Evolutionary conservation across 2,113 vertebrate genomes (phyloP).

Genomic region (Thalassoma bifasciatum): DNA sequence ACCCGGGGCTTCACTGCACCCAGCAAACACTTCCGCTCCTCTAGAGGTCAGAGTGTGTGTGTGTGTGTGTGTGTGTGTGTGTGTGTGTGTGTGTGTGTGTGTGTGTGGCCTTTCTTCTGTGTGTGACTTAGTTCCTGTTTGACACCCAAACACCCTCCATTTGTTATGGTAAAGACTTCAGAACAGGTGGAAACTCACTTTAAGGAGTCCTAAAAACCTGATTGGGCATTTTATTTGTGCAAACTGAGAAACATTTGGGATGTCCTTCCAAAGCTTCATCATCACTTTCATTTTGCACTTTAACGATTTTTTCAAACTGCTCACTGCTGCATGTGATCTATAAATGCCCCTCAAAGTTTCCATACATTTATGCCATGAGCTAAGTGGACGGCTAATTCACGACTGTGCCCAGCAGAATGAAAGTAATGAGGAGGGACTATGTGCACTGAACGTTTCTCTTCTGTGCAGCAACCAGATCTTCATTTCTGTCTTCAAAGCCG

Average conservation of each 20-base stretch:
- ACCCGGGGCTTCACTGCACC: conserved; percentile 96
- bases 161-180: conserved; percentile 32
- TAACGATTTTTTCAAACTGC: neutral
- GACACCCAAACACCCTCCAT: conserved; percentile 34
- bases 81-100: conserved; percentile 41
- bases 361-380: conserved; percentile 29
- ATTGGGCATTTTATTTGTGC: conserved; percentile 17
- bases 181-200: conserved; percentile 61
- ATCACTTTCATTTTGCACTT: neutral
- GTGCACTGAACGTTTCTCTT: conserved; percentile 33
- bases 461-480: conserved; percentile 64
- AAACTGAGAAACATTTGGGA: no score
- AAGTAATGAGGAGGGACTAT: conserved; percentile 42
- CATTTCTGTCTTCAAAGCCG: conserved; percentile 56
- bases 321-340: neutral
- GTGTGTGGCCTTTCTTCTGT: conserved; percentile 56
- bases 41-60: conserved; percentile 85
- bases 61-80: conserved; percentile 48
- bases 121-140: conserved; percentile 51
- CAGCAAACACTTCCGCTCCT: conserved; percentile 96
- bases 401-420: conserved; percentile 25
- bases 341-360: neutral
- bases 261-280: no score
- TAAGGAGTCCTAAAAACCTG: conserved; percentile 34
- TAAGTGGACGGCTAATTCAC: conserved; percentile 46